Conservation (phyloP, 2,113 vertebrate genomes). For the Ranitomeya variabilis region DNA sequence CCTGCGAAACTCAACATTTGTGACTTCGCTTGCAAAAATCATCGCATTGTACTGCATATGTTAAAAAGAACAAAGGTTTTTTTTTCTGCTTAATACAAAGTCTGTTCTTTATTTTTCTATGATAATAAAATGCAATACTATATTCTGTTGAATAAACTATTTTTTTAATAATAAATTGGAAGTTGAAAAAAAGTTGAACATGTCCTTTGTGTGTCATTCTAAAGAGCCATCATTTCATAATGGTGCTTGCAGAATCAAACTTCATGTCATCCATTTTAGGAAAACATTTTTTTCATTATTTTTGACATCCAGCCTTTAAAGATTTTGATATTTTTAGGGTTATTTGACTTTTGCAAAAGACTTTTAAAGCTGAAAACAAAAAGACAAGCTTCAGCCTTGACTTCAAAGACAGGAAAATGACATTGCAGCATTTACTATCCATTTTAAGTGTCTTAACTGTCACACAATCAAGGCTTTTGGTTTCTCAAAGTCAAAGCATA, state of each 20-base stretch:
- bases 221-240: constrained; percentile 39
- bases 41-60: constrained; percentile 10
- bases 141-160: not conserved
- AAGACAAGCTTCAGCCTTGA: constrained; percentile 48
- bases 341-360: constrained; percentile 54
- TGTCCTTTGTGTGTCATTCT: constrained; percentile 48
- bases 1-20: not conserved
- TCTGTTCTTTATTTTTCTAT: not conserved
- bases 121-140: constrained; percentile 4
- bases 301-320: constrained; percentile 51
- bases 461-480: constrained; percentile 49
- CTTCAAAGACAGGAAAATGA: constrained; percentile 58
- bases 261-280: constrained; percentile 46
- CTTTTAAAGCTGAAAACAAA: constrained; percentile 51
- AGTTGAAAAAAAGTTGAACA: constrained; percentile 31
- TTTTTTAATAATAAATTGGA: constrained; percentile 13
- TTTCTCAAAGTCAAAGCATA: constrained; percentile 46
- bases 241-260: constrained; percentile 27
- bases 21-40: not conserved
- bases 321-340: constrained; percentile 53
- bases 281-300: constrained; percentile 51
- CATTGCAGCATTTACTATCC: constrained; percentile 53
- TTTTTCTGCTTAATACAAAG: constrained; percentile 1
- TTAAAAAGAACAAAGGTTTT: not conserved
- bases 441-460: constrained; percentile 55